phyloP scores from a whole-genome alignment of 1,140 invertebrate genomes.

The Drosophila bocqueti region DNA sequence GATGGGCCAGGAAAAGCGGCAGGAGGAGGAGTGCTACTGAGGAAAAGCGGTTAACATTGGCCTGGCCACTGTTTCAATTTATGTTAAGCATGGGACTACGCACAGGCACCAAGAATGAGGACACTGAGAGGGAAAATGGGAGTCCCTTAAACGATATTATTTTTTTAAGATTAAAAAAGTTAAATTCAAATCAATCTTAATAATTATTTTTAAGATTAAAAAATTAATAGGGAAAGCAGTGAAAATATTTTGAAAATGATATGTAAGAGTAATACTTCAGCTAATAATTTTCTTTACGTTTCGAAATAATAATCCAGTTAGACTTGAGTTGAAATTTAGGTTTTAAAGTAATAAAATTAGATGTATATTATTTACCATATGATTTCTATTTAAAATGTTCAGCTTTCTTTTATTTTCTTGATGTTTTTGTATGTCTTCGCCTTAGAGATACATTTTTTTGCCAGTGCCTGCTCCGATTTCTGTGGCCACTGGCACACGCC shows the following conservation, averaged over 20 bases:
- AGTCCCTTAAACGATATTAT: not conserved
- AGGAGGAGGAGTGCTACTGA: not conserved
- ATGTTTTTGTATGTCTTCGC: not conserved
- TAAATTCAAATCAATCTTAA: too few species aligned
- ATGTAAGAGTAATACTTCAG: too few species aligned
- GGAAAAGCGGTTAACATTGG: constrained; percentile 28
- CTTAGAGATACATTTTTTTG: not conserved
- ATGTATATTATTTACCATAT: too few species aligned
- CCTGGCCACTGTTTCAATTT: constrained; percentile 73
- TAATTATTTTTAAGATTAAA: too few species aligned
- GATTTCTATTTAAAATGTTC: too few species aligned
- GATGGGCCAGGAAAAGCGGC: constrained; percentile 17
- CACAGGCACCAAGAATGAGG: not conserved
- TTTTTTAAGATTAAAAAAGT: not conserved
- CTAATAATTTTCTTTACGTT: too few species aligned
- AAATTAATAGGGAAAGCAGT: too few species aligned
- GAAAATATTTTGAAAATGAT: too few species aligned
- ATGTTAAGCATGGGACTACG: constrained; percentile 61
- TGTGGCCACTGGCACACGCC: constrained; percentile 16
- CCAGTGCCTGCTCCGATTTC: not conserved
- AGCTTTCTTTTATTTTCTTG: too few species aligned
- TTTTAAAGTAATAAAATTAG: too few species aligned
- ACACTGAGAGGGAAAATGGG: not conserved
- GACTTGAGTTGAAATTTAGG: too few species aligned
- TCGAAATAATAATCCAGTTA: too few species aligned